These are phyloP conservation scores for Sebastes hubbsi DNA, from an alignment of 2,797 vertebrate species.

Conservation along the genomic window DNA sequence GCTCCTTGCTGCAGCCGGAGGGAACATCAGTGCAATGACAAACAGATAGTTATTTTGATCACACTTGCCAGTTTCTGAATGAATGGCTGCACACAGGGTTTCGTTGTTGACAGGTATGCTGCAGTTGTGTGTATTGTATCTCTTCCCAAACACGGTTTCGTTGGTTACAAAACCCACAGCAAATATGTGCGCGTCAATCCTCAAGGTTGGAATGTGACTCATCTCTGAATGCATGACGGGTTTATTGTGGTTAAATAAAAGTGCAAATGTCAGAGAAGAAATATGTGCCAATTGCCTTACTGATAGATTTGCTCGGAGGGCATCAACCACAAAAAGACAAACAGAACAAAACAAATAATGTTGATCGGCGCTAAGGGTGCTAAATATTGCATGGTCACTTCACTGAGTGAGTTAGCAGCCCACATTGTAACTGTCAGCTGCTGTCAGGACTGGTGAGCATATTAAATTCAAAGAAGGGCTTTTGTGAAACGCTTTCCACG, in stretches of 20 bases:
- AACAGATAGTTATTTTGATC: constrained; percentile 32
- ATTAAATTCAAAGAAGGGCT: background rate
- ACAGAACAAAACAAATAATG: constrained; percentile 53
- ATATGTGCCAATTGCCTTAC: constrained; percentile 41
- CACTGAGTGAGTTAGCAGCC: constrained; percentile 31
- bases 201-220: constrained; percentile 46
- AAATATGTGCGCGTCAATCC: constrained; percentile 30
- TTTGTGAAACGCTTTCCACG: constrained; percentile 10
- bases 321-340: constrained; percentile 59
- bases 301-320: constrained; percentile 69
- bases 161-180: constrained; percentile 46
- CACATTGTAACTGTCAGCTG: constrained; percentile 1
- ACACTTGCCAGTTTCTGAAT: constrained; percentile 18
- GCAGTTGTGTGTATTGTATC: constrained; percentile 13
- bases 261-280: constrained; percentile 48
- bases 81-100: constrained; percentile 20
- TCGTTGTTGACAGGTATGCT: constrained; percentile 26
- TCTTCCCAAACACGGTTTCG: constrained; percentile 20
- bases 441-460: constrained; percentile 13
- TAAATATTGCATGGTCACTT: constrained; percentile 60
- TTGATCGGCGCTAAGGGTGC: constrained; percentile 51
- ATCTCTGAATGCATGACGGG: constrained; percentile 25
- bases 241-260: constrained; percentile 66
- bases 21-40: constrained; percentile 11
- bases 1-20: constrained; percentile 22